Evolutionary conservation across 2,888 invertebrate genomes (phyloP), one percentile per base, ranked within the genome.

Genomic region (Tolmerus cingulatus): DNA sequence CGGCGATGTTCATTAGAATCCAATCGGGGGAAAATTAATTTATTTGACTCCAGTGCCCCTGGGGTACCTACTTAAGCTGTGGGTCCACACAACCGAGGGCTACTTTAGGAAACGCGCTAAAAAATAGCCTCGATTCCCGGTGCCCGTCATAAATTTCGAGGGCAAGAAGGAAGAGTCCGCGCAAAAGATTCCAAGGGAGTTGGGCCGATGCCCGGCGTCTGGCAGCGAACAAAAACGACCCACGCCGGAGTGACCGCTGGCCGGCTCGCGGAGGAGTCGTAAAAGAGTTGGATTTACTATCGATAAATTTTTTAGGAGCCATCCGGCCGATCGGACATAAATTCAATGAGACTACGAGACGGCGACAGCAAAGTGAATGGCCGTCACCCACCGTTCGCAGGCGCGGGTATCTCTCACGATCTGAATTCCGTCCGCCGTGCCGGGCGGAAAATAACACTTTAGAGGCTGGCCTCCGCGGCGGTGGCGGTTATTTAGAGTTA

Each of bases 221-320:
- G 46, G 51, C 57, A 19, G 19, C 57, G 19, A 23, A 57, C 82
- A 82, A 82, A 82, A 82, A 82, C 57, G 46, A 82, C 82, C 82
- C 82, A 82, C 82, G 82, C 82, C 51, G 19, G n/a, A 27, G n/a
- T 82, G 57, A 0, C 19, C 82, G 79, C 46, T 27, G 46, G 23
- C 51, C 51, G 46, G 23, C 12, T 79, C 34, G 43, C 23, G 8
- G 34, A 34, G 55, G n/a, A 57, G 57, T 82, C 57, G 57, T 82
- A 82, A 82, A 82, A 57, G 82, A 82, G 57, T 82, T 79, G 55
- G 55, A 82, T 82, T 82, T 82, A 82, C 57, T 82, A 82, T 82
- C 82, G 82, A 82, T 82, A 82, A 82, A 37, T 82, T 82, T 82
- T 82, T 82, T 82, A 82, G 81, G 27, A 51, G 34, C 82, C 82